Percentiles rank a stretch among this genome's conserved stretches.
Evolutionary conservation across 2,797 vertebrate genomes (phyloP).

Genomic region (Leptoclinus maculatus): DNA sequence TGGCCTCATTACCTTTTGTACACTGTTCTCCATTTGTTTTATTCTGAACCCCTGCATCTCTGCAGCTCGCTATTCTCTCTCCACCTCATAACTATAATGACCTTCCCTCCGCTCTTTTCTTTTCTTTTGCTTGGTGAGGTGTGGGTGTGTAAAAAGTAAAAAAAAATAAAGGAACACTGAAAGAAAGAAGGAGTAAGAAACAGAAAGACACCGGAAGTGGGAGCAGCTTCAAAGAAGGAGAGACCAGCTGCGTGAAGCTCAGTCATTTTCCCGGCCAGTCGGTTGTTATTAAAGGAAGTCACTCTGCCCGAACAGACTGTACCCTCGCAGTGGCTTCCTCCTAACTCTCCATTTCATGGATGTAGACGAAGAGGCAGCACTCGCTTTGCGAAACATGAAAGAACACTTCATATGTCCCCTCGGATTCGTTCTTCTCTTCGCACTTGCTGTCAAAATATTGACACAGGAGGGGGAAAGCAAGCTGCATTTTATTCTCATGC

Average conservation of each 20-base stretch:
- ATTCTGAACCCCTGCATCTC: conserved; percentile 51
- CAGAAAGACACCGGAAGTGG: conserved; percentile 8
- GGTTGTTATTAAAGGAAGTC: conserved; percentile 61
- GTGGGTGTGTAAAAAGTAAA: conserved; percentile 9
- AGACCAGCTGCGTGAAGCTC: conserved; percentile 15
- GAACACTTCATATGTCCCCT: conserved; percentile 75
- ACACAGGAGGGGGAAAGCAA: conserved; percentile 57
- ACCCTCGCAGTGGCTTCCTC: conserved; percentile 50
- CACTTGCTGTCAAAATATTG: conserved; percentile 77
- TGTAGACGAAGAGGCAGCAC: conserved; percentile 59
- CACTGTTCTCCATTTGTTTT: conserved; percentile 66
- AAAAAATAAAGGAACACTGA: conserved; percentile 13
- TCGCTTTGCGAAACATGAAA: conserved; percentile 79
- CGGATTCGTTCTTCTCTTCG: conserved; percentile 59
- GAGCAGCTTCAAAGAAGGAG: conserved; percentile 27
- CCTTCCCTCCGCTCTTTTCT: conserved; percentile 26
- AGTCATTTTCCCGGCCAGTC: conserved; percentile 62
- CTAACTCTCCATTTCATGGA: conserved; percentile 69
- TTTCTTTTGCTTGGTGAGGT: conserved; percentile 35
- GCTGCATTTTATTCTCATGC: conserved; percentile 62
- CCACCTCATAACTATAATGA: conserved; percentile 44
- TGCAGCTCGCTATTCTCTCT: conserved; percentile 42
- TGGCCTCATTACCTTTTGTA: conserved; percentile 69
- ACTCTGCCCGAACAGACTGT: conserved; percentile 60
- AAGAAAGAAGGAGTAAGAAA: conserved; percentile 23